Conservation (phyloP, 2,113 vertebrate species). For the Himantopus leucocephalus region DNA sequence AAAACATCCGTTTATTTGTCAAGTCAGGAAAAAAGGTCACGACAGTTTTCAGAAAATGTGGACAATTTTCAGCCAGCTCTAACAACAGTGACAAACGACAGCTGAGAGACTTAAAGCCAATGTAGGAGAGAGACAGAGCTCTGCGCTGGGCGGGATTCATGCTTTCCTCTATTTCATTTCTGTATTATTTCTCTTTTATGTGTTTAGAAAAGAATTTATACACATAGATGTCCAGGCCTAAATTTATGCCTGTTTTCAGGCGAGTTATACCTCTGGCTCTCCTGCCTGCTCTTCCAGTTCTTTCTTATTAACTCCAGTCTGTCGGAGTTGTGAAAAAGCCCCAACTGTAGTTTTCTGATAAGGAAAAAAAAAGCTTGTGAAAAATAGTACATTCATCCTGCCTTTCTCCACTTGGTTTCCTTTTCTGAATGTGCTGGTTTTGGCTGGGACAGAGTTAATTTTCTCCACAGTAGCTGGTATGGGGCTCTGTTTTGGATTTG, state of each 20-base stretch:
- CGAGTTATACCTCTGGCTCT: not conserved
- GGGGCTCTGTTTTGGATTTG: not conserved
- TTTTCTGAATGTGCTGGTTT: not conserved
- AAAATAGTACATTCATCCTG: not conserved
- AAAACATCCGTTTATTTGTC: conserved; percentile 52
- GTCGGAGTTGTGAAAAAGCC: not conserved
- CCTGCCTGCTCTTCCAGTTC: not conserved
- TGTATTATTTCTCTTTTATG: not conserved
- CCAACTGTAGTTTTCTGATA: not conserved
- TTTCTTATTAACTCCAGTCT: not conserved
- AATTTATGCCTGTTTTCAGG: not conserved
- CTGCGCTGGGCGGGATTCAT: not conserved
- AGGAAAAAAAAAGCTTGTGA: not conserved
- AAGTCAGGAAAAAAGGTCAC: conserved; percentile 48
- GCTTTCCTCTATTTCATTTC: not conserved
- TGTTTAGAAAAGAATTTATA: conserved; percentile 11
- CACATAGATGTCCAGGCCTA: not conserved
- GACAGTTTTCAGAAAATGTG: conserved; percentile 32
- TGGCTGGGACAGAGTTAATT: not conserved
- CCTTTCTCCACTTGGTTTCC: not conserved
- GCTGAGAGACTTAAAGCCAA: not conserved
- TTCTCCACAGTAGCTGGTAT: not conserved
- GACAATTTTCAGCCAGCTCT: conserved; percentile 2
- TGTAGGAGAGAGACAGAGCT: not conserved
- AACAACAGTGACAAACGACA: not conserved